Evolutionary conservation across 2,113 vertebrate genomes (phyloP), one percentile per base, ranked within the genome.

Genomic region (Orthonyx spaldingii): DNA sequence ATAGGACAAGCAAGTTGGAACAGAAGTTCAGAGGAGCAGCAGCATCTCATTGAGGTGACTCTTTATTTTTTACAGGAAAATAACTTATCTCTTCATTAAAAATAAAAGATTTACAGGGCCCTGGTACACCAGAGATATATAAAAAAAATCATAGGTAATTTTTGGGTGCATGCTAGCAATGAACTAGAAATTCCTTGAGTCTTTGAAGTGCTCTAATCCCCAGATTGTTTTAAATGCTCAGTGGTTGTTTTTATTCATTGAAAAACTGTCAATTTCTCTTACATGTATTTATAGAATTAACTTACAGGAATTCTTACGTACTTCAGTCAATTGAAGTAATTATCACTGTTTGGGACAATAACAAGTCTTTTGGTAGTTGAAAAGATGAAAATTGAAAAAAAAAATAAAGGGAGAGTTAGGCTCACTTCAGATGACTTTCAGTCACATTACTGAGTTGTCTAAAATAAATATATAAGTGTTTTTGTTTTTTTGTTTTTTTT

Each of bases 51-150:
- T 80, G 4, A 69, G 3, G 1, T 57, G 2, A 37, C 59, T 11
- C 20, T 13, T 27, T 56, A 37, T 64, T 23, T 89, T 16, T 33
- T 6, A 5, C 10, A 33, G 10, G 9, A 64, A 76, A 91, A 33
- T 0, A 27, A 5, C 22, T 74, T 74, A 33, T 44, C 3, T 47
- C 26, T 72, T 44, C 9, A 44, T 63, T 66, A 35, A 61, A 83
- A 61, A 21, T 1, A 60, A 42, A 47, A 35, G 3, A 1, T 39
- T 9, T n/a, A 41, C 6, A 28, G 6, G 10, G 76, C 4, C 14
- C 11, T 35, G 2, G 13, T 56, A 21, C 11, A 64, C 7, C 6
- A 60, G 17, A 72, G 8, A 32, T 55, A 49, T 4, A 17, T 22
- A 24, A 46, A 49, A 32, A 39, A 3, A 26, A 16, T 41, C 9